Evolutionary conservation across 2,888 invertebrate genomes (phyloP).

Genomic region (Papilio elwesi): DNA sequence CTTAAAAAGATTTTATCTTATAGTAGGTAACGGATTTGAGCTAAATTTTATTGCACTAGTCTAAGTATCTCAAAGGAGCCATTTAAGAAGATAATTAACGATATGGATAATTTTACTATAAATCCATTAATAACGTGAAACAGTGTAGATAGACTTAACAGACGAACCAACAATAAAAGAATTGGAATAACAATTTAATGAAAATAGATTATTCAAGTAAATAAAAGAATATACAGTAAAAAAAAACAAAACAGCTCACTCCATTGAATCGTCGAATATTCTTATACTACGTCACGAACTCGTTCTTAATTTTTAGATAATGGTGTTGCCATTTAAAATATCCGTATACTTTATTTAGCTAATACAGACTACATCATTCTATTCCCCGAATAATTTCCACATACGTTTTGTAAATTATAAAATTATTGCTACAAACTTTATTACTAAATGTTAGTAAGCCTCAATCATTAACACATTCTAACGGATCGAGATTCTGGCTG

Average conservation of each 20-base stretch:
- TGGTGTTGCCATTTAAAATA: conserved; percentile 8
- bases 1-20: conserved; percentile 54
- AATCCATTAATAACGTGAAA: conserved; percentile 16
- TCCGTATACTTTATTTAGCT: conserved; percentile 10
- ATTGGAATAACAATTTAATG: conserved; percentile 16
- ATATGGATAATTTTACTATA: conserved; percentile 8
- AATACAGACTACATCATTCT: not conserved
- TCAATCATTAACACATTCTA: conserved; percentile 36
- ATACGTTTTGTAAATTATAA: not conserved
- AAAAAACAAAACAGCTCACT: conserved; percentile 21
- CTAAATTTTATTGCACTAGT: conserved; percentile 53
- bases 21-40: conserved; percentile 71
- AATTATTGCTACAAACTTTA: conserved; percentile 13
- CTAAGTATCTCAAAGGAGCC: conserved; percentile 43
- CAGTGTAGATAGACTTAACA: conserved; percentile 2
- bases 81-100: conserved; percentile 26
- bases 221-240: conserved; percentile 22
- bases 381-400: not conserved
- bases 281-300: conserved; percentile 1
- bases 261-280: not conserved
- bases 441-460: conserved; percentile 10
- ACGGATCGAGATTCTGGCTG: conserved; percentile 9
- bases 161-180: not conserved
- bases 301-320: conserved; percentile 5
- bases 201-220: conserved; percentile 24